phyloP scores from a whole-genome alignment of 2,113 vertebrate genomes.

The Plestiodon gilberti region DNA sequence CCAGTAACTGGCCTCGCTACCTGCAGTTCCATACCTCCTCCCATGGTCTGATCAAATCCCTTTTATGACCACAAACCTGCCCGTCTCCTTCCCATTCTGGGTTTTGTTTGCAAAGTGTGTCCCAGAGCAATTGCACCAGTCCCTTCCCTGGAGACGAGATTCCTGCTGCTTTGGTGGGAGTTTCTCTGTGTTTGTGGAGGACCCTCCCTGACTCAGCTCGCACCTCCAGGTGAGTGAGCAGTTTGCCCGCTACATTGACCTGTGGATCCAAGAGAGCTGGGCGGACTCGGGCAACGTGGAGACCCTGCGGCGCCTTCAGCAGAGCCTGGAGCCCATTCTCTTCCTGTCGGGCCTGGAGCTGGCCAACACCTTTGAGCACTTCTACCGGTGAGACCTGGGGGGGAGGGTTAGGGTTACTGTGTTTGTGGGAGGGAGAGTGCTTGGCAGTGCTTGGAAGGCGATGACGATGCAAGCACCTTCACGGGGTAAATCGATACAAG shows the following conservation, averaged over 20 bases:
- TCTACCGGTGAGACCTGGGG: constrained; percentile 86
- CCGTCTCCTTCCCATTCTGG: not conserved
- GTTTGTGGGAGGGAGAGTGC: too few species aligned
- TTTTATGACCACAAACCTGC: not conserved
- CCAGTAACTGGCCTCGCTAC: not conserved
- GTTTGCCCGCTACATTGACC: constrained; percentile 92
- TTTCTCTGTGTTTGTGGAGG: not conserved
- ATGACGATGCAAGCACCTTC: not conserved
- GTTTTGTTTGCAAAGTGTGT: not conserved
- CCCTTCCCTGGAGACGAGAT: not conserved
- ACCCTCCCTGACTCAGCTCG: not conserved
- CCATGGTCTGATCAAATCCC: not conserved
- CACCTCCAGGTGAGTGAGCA: constrained; percentile 87
- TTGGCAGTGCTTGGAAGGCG: rapidly evolving
- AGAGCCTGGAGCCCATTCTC: constrained; percentile 88
- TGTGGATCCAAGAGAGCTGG: constrained; percentile 81
- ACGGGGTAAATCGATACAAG: not conserved
- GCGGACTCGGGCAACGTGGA: constrained; percentile 68
- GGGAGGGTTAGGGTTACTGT: too few species aligned
- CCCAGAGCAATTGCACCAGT: not conserved
- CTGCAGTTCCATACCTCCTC: too few species aligned
- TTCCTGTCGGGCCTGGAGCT: constrained; percentile 93
- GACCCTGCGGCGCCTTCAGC: constrained; percentile 80
- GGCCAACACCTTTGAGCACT: constrained; percentile 93
- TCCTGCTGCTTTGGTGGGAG: not conserved